Evolutionary conservation across 2,888 invertebrate species (phyloP), one percentile per base, ranked within the genome.

Genomic region (Nemapogon koenigi): DNA sequence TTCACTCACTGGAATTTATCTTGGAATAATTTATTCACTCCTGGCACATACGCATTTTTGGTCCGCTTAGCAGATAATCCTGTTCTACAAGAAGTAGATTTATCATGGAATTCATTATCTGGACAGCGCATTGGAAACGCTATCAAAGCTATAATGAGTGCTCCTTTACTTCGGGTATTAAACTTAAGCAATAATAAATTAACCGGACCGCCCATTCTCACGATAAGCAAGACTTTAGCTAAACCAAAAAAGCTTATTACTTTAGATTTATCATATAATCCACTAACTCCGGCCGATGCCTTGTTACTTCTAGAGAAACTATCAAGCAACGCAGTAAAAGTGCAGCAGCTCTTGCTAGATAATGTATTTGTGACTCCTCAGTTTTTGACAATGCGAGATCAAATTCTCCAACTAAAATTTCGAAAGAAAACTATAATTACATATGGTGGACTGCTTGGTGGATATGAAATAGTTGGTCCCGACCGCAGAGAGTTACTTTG

Each of bases 191-290:
- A 70, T 41, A 73, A 73, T 38, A 55, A 46, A 39, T 45, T 73
- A 3, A 41, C 43, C 15, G 55, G 50, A 3, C 59, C 57, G 25
- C 58, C 53, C 25, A 49, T 67, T 17, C 35, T 14, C 1, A 50
- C 38, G 18, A 45, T 69, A 2, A 37, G 47, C n/a, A 35, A 13
- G 16, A 41, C 31, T 38, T 39, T 72, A 22, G 25, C 14, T 1
- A 55, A 47, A 32, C 53, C 69, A 1, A 56, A 57, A 35, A 62
- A 57, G 26, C 35, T 72, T 14, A 38, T 46, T 0, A 57, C 53
- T 1, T 48, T 72, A 2, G 49, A 68, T 53, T 45, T 71, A 36
- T 69, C 71, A 6, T 56, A 46, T 28, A 71, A 71, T 39, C 69
- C 69, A 1, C 35, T 71, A 46, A 48, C 53, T 2, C 50, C 57